Evolutionary conservation across 2,888 invertebrate species (phyloP), one percentile per base, ranked within the genome.

Genomic region (Auanema freiburgensis): DNA sequence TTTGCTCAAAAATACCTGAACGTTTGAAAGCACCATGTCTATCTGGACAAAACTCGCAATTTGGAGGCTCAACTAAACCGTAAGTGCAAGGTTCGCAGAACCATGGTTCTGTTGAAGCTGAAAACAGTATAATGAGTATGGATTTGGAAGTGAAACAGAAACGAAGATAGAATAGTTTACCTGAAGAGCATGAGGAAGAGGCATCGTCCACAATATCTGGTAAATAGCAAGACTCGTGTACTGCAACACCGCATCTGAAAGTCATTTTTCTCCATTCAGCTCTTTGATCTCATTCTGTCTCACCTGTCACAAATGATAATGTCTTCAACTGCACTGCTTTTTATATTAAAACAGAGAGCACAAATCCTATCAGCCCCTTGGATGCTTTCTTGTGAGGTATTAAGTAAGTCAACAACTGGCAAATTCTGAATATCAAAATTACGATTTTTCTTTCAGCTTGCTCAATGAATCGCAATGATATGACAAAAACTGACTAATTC

Each of bases 31-130:
- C 85, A 90, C 95, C 74, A 91, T 93, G 75, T 6, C 73, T 89
- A 84, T 93, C 94, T 0, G 97, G 97, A 84, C 98, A 98, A 16
- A 98, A 87, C 86, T 97, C 96, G 85, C 98, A 98, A 43, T 89
- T 79, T 0, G 95, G 95, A 84, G 91, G 90, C 14, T 88, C 76
- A 16, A 53, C 42, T 11, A 71, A 40, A 0, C 74, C 78, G 46
- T 64, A 69, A 2, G 74, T 82, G 83, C 98, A 98, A 5, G 96
- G 92, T 85, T 98, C 97, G 87, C 98, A 98, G 85, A 98, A 98
- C 98, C 98, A 98, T 0, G 96, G 96, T 72, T 97, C 96, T 0
- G 53, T 60, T n/a, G 52, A 52, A 10, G 21, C 52, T 52, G 3
- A 3, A 46, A 46, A 18, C n/a, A 5, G 21, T 21, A 46, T 10